Evolutionary conservation across 2,888 invertebrate species (phyloP).

Genomic region (Nemoura dubitans): DNA sequence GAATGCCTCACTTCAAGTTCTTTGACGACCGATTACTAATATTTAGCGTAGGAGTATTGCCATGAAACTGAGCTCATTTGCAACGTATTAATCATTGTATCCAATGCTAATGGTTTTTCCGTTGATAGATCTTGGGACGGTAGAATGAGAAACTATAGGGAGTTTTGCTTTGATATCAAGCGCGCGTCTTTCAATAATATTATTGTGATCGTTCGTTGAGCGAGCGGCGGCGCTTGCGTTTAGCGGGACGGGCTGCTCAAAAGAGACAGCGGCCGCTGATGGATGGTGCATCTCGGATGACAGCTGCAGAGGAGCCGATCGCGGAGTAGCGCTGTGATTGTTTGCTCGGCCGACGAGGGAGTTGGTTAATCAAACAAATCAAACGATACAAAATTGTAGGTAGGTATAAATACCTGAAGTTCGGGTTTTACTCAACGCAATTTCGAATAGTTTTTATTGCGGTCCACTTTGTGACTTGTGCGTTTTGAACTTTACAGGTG

Average conservation of each 20-base stretch:
- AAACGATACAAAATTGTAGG: neutral
- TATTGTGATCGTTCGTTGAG: slow-evolving; percentile 32
- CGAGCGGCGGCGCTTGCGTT: neutral
- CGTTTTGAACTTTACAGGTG: neutral
- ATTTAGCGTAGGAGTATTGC: slow-evolving; percentile 27
- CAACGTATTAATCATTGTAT: slow-evolving; percentile 36
- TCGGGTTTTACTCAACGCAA: neutral
- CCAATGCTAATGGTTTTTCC: slow-evolving; percentile 35
- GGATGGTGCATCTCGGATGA: slow-evolving; percentile 10
- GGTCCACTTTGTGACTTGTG: neutral
- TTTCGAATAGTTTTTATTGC: neutral
- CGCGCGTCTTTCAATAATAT: slow-evolving; percentile 46
- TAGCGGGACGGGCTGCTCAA: neutral
- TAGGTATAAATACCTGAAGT: neutral
- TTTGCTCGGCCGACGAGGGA: neutral
- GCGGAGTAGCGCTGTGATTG: neutral
- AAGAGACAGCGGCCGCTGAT: neutral
- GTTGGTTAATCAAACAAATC: neutral
- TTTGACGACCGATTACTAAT: slow-evolving; percentile 8
- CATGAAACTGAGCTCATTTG: slow-evolving; percentile 34
- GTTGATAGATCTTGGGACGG: slow-evolving; percentile 23
- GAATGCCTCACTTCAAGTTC: neutral
- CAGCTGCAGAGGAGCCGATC: slow-evolving; percentile 17
- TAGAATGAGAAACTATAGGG: slow-evolving; percentile 9
- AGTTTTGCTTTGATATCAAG: slow-evolving; percentile 41